Base-by-base conservation (phyloP, 2,113 vertebrate genomes). In the Puma concolor region DNA sequence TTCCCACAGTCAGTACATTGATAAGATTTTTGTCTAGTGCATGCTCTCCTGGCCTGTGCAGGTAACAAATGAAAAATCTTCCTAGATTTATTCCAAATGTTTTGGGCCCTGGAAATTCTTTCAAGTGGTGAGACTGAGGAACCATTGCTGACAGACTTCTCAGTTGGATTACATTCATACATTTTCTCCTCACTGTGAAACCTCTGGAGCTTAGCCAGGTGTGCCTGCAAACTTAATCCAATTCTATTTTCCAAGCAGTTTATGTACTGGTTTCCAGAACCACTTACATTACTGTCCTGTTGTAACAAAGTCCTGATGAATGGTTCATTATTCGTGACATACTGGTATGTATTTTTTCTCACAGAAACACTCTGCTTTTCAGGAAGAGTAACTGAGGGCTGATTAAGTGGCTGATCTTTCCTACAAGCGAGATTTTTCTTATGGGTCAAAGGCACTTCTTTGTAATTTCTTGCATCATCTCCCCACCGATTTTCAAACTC, bases 1-100 rank as follows among this genome's bases (percentile, higher is more conserved):
- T 91, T 96, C 10, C 72, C 96, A 88, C 93, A 96, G 15, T 81
- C 77, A 50, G 29, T 74, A 50, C 96, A 96, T 16, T 50, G 50
- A 41, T 94, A 92, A 48, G 81, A 38, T 63, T 96, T 94, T 57
- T 91, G 88, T 85, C 27, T 19, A 80, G 1, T 31, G 15, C 80
- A n/a, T 67, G 36, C 63, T 38, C 29, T 52, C 76, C 54, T 52
- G 16, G 82, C 29, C 7, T 83, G 84, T 48, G 52, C 6, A 36
- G 57, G 36, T 44, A 82, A 74, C 29, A 74, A n/a, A 25, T 80
- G 69, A 17, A 80, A 88, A 54, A 66, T 63, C 50, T 71, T 81
- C 31, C 76, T 80, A 4, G 80, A 36, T 80, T 88, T 88, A 67
- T 71, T 81, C 29, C 64, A 71, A 81, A 94, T 57, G 38, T 23